Evolutionary conservation across 2,113 vertebrate species (phyloP).

Genomic region (Sander vitreus): DNA sequence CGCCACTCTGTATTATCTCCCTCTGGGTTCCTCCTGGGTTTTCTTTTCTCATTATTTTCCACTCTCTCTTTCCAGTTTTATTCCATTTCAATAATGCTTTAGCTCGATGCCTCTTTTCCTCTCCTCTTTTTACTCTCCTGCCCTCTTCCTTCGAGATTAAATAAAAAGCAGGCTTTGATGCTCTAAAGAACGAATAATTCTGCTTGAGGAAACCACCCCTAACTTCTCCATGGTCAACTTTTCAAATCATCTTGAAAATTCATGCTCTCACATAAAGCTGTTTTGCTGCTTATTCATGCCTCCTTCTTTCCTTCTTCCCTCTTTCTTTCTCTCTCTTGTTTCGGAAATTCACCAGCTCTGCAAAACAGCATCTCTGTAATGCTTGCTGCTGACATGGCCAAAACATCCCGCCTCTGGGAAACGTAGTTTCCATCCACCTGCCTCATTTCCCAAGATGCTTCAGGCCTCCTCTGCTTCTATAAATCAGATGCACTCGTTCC

Average conservation of each 20-base stretch:
- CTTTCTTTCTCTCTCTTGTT: conserved; percentile 28
- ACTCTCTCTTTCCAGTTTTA: conserved; percentile 23
- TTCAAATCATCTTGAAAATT: conserved; percentile 18
- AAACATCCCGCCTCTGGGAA: conserved; percentile 69
- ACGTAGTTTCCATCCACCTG: conserved; percentile 73
- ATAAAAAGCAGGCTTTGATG: conserved; percentile 22
- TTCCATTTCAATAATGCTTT: conserved; percentile 38
- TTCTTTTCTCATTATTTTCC: conserved; percentile 51
- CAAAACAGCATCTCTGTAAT: conserved; percentile 65
- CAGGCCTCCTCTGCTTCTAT: conserved; percentile 67
- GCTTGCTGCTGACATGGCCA: conserved; percentile 71
- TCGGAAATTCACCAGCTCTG: conserved; percentile 50
- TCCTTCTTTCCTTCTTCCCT: conserved; percentile 8
- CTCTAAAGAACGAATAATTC: conserved; percentile 34
- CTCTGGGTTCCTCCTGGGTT: conserved; percentile 24
- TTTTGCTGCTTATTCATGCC: conserved; percentile 40
- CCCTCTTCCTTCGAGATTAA: conserved; percentile 4
- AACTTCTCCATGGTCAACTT: background rate
- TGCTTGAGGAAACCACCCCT: conserved; percentile 16
- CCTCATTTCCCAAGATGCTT: conserved; percentile 78
- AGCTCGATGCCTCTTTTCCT: background rate
- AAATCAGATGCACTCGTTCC: conserved; percentile 79
- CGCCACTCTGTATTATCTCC: conserved; percentile 38
- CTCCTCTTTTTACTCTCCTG: conserved; percentile 1
- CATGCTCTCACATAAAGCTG: conserved; percentile 35